Evolutionary conservation across 2,113 vertebrate species (phyloP), one percentile per base, ranked within the genome.

Genomic region (Eptesicus fuscus): DNA sequence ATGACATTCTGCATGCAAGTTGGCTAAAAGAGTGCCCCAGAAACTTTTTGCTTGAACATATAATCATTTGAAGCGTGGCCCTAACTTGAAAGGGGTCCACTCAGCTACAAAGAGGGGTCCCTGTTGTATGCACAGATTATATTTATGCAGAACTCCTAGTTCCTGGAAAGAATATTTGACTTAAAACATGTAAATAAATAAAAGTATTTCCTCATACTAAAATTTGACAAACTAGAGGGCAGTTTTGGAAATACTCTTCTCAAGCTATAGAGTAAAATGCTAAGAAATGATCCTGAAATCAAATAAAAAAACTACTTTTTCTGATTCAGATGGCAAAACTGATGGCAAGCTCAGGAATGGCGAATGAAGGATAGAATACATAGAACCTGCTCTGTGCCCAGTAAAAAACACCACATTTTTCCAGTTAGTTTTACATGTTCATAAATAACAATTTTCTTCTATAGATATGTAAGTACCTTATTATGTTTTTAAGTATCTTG

Each of bases 91-190:
- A 87, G 56, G 61, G 35, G 32, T 74, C 53, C 59, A 83, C 40
- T 47, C 92, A 93, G 65, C 79, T 80, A 42, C 28, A 20, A 14
- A 91, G 86, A 47, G 12, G 30, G 61, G 67, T 70, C 61, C 89
- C 47, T 83, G 25, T 80, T 91, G 44, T 80, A 70, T 30, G n/a
- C 53, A 42, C 23, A 83, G 51, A 70, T 86, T 88, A 78, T 82
- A 70, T 67, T 91, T 94, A 77, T 67, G n/a, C 30, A 95, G 69
- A n/a, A 83, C 70, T 91, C 86, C n/a, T 61, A 53, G 65, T 86
- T 87, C n/a, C 73, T 83, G 44, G 83, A 90, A 96, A 96, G 91
- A 96, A 95, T 37, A 79, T 89, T 96, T 91, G 56, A 88, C 63
- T 96, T 85, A 32, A 89, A 89, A 95, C 49, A 53, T 42, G 40